Evolutionary conservation across 2,113 vertebrate species (phyloP).

Genomic region (Dascyllus trimaculatus): DNA sequence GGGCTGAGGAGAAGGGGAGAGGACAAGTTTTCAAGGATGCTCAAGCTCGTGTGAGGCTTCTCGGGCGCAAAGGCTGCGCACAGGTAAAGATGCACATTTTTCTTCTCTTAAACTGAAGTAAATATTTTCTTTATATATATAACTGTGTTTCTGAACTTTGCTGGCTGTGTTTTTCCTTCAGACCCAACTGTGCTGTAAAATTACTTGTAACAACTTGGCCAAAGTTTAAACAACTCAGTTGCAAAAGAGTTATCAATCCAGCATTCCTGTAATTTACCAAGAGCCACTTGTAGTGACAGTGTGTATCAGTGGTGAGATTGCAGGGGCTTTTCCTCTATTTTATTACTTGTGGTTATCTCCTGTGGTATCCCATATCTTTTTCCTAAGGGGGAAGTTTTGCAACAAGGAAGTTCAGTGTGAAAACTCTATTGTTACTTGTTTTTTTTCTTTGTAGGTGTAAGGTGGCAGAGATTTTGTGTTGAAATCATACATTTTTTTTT

Average conservation of each 20-base stretch:
- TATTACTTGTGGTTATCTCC: slow-evolving; percentile 9
- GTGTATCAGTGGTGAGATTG: slow-evolving; percentile 16
- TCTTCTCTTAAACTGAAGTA: neutral
- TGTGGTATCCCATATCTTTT: neutral
- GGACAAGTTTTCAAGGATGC: slow-evolving; percentile 83
- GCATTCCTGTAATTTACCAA: slow-evolving; percentile 19
- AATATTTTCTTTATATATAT: neutral
- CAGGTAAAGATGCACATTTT: slow-evolving; percentile 73
- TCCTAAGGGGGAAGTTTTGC: neutral
- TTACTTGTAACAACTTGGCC: neutral
- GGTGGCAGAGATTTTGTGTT: neutral
- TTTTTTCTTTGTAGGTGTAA: neutral
- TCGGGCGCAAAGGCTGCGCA: slow-evolving; percentile 73
- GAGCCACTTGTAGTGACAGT: neutral
- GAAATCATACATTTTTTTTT: slow-evolving; percentile 1
- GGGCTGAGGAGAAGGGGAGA: slow-evolving; percentile 75
- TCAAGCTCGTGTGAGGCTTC: slow-evolving; percentile 79
- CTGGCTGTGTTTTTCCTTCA: neutral
- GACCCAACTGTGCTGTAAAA: neutral
- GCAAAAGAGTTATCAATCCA: slow-evolving; percentile 5
- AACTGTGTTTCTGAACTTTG: slow-evolving; percentile 8
- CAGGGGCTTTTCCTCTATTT: slow-evolving; percentile 35
- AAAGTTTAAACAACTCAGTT: slow-evolving; percentile 29
- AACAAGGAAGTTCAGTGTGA: neutral
- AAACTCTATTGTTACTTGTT: neutral